Percentiles rank a stretch among this genome's conserved stretches.
Conservation (phyloP, 2,113 vertebrate species). For the Erythrocercus mccallii region DNA sequence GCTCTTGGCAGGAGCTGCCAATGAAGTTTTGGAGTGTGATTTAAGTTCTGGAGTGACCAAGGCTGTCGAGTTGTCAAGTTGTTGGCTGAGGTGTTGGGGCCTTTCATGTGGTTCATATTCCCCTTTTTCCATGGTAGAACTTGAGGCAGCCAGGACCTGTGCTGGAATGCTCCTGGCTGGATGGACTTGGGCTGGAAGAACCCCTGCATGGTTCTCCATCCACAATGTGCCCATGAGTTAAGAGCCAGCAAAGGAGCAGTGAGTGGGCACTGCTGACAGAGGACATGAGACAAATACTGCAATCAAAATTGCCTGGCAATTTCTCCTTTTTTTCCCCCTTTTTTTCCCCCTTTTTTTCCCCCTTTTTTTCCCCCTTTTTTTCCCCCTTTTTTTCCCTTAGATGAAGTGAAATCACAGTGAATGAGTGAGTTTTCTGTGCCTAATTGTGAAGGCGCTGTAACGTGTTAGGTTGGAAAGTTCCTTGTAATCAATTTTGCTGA, state of each 20-base stretch:
- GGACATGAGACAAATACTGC: neutral
- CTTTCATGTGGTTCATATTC: neutral
- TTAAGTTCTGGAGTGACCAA: neutral
- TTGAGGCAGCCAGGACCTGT: neutral
- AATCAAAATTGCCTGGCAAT: neutral
- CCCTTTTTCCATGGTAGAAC: neutral
- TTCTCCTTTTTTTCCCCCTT: neutral
- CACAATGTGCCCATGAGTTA: accelerated
- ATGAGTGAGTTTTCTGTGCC: neutral
- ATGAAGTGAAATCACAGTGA: constrained; percentile 12
- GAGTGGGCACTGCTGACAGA: neutral
- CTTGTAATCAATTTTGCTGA: constrained; percentile 39
- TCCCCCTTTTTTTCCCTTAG: neutral
- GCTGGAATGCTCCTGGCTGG: neutral
- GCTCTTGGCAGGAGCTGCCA: neutral
- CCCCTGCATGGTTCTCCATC: neutral
- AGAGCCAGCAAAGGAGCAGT: neutral
- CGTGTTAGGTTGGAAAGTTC: constrained; percentile 35
- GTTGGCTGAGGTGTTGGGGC: neutral
- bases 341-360: neutral
- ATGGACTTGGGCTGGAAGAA: neutral
- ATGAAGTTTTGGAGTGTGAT: accelerated
- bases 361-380: neutral
- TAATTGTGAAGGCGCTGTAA: constrained; percentile 12
- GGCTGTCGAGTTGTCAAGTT: neutral